Base-by-base conservation (phyloP, 1,140 invertebrate genomes). In the Elysia chlorotica region DNA sequence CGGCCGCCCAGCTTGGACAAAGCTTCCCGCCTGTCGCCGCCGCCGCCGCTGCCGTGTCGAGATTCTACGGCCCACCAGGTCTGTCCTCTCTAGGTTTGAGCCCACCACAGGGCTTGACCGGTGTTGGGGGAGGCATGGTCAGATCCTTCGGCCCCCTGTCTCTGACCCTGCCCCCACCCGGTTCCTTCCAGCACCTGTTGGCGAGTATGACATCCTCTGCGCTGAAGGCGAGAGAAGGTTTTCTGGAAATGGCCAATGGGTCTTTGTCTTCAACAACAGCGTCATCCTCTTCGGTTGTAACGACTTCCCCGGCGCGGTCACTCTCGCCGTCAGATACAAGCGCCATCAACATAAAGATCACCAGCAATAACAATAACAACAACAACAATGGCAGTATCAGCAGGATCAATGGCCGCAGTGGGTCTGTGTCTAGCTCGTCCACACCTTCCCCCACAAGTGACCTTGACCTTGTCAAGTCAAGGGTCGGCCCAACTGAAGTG, bases 121-220 rank as follows among this genome's bases (percentile, higher is more conserved):
- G n/a, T n/a, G n/a, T n/a, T n/a, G 37, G 57, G 1, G 2, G 38
- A 31, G 36, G 35, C 0, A 19, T 31, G 6, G 62, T 74, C 28
- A 53, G 75, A 73, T 70, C 62, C 71, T 70, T 81, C 62, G 73
- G 78, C 74, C 69, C 68, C 54, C 69, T 84, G 79, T 62, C 85
- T 82, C 56, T 75, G n/a, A 74, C 74, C 53, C 57, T 75, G 14
- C 80, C 82, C 2, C 82, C 86, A n/a, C 80, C 81, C 0, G 90
- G 91, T n/a, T 94, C 94, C 25, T 95, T 95, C 85, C 94, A 95
- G 83, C 93, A 92, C 30, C 89, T 96, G 0, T 85, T 96, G 69
- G 94, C 94, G 6, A 94, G 94, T 76, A 82, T 84, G 81, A 82
- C 81, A 38, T 92, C 95, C 67, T 93, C 93, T 2, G 80, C 79